phyloP scores from a whole-genome alignment of 2,113 vertebrate genomes.

The Xyrauchen texanus region DNA sequence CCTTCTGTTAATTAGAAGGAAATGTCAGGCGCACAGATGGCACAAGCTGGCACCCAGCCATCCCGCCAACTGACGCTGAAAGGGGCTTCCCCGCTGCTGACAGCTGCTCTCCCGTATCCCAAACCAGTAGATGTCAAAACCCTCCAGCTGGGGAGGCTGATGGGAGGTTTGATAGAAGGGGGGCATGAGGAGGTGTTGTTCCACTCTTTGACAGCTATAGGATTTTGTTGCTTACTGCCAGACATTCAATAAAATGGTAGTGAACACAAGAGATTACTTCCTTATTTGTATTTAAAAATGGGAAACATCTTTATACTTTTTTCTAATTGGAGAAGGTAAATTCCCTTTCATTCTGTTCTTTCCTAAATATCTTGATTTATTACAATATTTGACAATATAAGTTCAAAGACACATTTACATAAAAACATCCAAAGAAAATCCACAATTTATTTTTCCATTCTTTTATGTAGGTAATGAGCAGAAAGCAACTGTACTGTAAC shows the following conservation, averaged over 20 bases:
- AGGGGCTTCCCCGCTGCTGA: constrained; percentile 85
- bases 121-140: constrained; percentile 96
- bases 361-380: no score
- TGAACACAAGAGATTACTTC: neutral
- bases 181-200: constrained; percentile 51
- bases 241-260: constrained; percentile 16
- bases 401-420: no score
- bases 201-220: constrained; percentile 63
- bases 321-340: no score
- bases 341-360: no score
- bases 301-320: no score
- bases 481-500: constrained; percentile 31
- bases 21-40: constrained; percentile 99
- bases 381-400: no score
- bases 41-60: constrained; percentile 93
- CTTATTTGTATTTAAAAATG: no score
- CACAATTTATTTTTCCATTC: no score
- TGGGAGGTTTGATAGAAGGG: constrained; percentile 59
- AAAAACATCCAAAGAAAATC: no score
- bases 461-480: constrained; percentile 2
- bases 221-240: constrained; percentile 76
- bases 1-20: constrained; percentile 99
- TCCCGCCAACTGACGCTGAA: constrained; percentile 90
- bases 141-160: constrained; percentile 90
- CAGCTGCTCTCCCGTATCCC: constrained; percentile 93